Conservation (phyloP, 2,888 invertebrate species). For the Dynastes hyllus region DNA sequence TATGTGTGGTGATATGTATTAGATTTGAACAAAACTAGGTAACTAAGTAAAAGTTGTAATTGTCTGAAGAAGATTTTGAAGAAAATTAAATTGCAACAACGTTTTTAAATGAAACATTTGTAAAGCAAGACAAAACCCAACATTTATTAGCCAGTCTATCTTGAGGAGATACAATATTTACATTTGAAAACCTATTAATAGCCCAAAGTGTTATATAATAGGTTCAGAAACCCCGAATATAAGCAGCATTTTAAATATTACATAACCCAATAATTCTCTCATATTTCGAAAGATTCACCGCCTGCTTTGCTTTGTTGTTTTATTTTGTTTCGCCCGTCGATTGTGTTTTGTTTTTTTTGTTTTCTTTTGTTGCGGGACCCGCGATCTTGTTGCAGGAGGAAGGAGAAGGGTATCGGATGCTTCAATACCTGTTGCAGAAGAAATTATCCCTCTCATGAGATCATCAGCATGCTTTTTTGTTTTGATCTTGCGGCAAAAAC, state of each 20-base stretch:
- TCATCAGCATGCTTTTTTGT: slow-evolving; percentile 38
- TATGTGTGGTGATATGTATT: not conserved
- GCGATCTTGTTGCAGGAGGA: not conserved
- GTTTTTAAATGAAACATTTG: not conserved
- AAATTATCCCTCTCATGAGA: slow-evolving; percentile 41
- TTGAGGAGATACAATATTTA: slow-evolving; percentile 34
- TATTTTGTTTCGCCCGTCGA: slow-evolving; percentile 1
- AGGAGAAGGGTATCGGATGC: not conserved
- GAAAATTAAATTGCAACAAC: not conserved
- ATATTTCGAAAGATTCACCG: not conserved
- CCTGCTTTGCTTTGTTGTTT: not conserved
- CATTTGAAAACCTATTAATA: slow-evolving; percentile 34
- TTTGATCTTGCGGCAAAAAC: not conserved
- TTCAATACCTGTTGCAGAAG: slow-evolving; percentile 43
- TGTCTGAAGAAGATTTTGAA: no score
- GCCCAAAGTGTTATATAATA: slow-evolving; percentile 36
- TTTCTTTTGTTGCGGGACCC: not conserved
- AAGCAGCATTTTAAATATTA: slow-evolving; percentile 31
- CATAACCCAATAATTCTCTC: slow-evolving; percentile 12
- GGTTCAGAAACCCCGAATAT: slow-evolving; percentile 41
- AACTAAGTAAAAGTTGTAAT: no score
- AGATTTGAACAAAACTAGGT: not conserved
- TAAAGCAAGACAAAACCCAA: not conserved
- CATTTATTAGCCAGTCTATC: not conserved
- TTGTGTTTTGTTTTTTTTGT: not conserved